phyloP scores from a whole-genome alignment of 1,140 invertebrate species.

The Ooceraea biroi region DNA sequence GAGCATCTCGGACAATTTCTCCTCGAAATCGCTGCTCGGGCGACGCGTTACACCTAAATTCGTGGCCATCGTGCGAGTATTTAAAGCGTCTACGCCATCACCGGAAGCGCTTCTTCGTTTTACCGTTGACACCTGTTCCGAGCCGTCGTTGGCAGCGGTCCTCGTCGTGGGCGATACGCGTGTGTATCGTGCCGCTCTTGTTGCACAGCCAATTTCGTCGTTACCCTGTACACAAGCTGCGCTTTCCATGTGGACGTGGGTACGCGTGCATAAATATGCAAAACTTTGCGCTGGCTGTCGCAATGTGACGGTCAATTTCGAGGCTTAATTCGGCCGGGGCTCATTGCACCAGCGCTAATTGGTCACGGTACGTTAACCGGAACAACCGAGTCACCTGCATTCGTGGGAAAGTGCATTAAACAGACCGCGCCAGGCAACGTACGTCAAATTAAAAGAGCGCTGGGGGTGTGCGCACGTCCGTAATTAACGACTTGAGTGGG shows the following conservation, averaged over 20 bases:
- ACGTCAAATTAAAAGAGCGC: conserved; percentile 26
- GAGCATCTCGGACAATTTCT: conserved; percentile 1
- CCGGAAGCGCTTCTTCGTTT: conserved; percentile 56
- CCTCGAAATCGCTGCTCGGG: background rate
- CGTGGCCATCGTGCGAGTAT: conserved; percentile 34
- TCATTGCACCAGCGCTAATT: conserved; percentile 64
- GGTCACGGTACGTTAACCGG: conserved; percentile 59
- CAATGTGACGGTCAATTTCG: conserved; percentile 66
- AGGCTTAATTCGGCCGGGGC: conserved; percentile 10
- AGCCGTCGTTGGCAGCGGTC: conserved; percentile 55
- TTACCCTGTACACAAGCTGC: conserved; percentile 27
- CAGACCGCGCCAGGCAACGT: conserved; percentile 22
- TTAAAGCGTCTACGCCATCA: conserved; percentile 61
- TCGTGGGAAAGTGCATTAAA: conserved; percentile 68
- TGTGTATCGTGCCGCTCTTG: conserved; percentile 33
- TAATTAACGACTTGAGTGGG: conserved; percentile 45
- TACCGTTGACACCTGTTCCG: conserved; percentile 72
- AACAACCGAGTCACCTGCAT: conserved; percentile 58
- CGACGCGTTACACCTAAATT: conserved; percentile 25
- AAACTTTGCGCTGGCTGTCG: background rate
- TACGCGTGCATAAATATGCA: conserved; percentile 8
- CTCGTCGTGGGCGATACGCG: conserved; percentile 14
- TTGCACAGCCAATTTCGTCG: conserved; percentile 60
- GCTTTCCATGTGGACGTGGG: conserved; percentile 9
- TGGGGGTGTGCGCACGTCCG: conserved; percentile 50